Evolutionary conservation across 30 jellyfish, hydroid and myxozoan species (phyloP).

Genomic region (Aurelia aurita complex sp. Pacific): DNA sequence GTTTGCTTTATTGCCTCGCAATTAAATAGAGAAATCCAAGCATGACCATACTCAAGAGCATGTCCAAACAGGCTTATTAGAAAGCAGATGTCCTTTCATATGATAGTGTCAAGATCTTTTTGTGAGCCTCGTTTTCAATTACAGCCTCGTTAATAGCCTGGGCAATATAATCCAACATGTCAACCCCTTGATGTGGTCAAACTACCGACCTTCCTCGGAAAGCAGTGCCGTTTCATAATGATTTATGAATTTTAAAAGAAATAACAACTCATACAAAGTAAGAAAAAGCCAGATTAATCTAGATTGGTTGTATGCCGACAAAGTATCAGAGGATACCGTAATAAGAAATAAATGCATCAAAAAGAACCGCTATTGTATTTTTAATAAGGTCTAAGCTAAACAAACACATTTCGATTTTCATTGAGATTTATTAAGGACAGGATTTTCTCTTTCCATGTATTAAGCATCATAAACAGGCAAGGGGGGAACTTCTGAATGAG

Average conservation of each 20-base stretch:
- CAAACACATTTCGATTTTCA: conserved; percentile 24
- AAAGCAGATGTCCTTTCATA: too few relatives aligned
- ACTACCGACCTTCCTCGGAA: too few relatives aligned
- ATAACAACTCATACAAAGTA: conserved; percentile 24
- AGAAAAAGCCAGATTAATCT: conserved; percentile 20
- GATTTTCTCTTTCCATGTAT: neutral
- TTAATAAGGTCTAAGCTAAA: conserved; percentile 18
- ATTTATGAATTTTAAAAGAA: conserved; percentile 17
- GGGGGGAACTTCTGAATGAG: neutral
- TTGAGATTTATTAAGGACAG: neutral
- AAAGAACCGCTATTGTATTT: conserved; percentile 18
- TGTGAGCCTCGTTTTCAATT: too few relatives aligned
- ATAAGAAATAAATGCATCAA: conserved; percentile 1
- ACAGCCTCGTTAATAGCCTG: too few relatives aligned
- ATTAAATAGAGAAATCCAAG: too few relatives aligned
- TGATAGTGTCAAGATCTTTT: too few relatives aligned
- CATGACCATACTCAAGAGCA: too few relatives aligned
- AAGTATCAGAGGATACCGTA: conserved; percentile 35
- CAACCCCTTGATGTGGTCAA: too few relatives aligned
- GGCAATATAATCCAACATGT: too few relatives aligned
- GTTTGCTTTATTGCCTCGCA: too few relatives aligned
- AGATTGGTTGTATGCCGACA: conserved; percentile 25
- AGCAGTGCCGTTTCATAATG: neutral
- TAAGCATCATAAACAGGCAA: neutral
- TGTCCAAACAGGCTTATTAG: too few relatives aligned